A percentile compares a stretch with the other conserved stretches of the same genome.
These are phyloP conservation scores for Osmerus mordax DNA, from an alignment of 2,113 vertebrate genomes.

Conservation along the genomic window DNA sequence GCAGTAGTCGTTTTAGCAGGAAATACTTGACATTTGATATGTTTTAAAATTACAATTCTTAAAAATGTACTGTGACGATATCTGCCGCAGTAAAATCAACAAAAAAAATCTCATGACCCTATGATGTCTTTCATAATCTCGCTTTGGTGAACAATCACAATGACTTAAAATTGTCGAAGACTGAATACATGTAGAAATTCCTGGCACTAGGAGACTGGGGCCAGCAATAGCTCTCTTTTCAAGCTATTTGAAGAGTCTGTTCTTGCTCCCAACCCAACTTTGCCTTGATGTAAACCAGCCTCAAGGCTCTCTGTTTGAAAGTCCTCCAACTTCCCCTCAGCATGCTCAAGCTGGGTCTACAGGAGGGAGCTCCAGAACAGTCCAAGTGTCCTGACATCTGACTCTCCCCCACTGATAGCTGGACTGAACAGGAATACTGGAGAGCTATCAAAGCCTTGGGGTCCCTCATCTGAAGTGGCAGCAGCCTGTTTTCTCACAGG, in stretches of 20 bases:
- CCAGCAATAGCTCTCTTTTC: constrained; percentile 13
- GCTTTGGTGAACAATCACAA: not conserved
- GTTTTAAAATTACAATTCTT: no score
- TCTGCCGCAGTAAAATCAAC: no score
- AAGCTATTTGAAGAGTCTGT: constrained; percentile 1
- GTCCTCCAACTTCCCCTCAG: constrained; percentile 14
- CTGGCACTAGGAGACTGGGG: constrained; percentile 19
- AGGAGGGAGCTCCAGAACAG: constrained; percentile 27
- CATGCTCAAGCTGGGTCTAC: constrained; percentile 29
- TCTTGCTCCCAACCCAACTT: not conserved
- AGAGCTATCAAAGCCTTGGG: constrained; percentile 36
- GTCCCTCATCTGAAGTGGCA: constrained; percentile 25
- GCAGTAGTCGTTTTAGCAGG: not conserved
- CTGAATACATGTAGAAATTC: not conserved
- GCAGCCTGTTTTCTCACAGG: constrained; percentile 54
- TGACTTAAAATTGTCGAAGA: no score
- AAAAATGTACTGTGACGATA: no score
- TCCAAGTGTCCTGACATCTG: constrained; percentile 23
- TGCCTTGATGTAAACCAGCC: constrained; percentile 1
- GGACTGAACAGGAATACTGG: constrained; percentile 33
- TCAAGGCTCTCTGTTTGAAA: constrained; percentile 5
- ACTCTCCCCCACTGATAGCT: constrained; percentile 14
- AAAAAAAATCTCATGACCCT: no score
- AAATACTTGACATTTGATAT: not conserved
- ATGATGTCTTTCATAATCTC: not conserved